Evolutionary conservation across 2,113 vertebrate genomes (phyloP).

Genomic region (Gymnarchus niloticus): DNA sequence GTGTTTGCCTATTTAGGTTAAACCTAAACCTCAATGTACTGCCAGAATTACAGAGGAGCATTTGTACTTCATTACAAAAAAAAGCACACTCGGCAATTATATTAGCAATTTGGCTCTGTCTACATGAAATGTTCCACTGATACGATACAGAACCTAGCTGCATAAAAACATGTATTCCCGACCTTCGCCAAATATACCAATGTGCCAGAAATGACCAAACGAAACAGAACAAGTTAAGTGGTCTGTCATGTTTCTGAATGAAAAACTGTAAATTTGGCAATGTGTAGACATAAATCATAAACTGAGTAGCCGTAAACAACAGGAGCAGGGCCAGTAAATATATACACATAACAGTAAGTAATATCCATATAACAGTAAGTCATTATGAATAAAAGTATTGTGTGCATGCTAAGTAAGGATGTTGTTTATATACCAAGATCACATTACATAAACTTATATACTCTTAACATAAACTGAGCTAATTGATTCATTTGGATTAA

Average conservation of each 20-base stretch:
- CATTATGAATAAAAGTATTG: not conserved
- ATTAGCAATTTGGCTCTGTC: not conserved
- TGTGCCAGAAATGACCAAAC: too few relatives aligned
- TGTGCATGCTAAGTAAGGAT: not conserved
- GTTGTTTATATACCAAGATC: not conserved
- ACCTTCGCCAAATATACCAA: too few relatives aligned
- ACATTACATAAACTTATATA: not conserved
- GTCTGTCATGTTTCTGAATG: slow-evolving; percentile 10
- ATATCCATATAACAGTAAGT: too few relatives aligned
- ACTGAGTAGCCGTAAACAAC: slow-evolving; percentile 39
- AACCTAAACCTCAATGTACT: not conserved
- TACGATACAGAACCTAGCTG: not conserved
- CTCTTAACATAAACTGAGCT: too few relatives aligned
- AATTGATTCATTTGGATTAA: not conserved
- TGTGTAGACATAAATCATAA: slow-evolving; percentile 21
- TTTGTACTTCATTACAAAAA: not conserved
- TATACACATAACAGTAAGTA: not conserved
- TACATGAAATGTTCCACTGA: not conserved
- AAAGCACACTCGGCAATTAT: too few relatives aligned
- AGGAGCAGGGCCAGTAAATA: slow-evolving; percentile 13
- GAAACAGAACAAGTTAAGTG: too few relatives aligned
- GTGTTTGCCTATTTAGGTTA: not conserved
- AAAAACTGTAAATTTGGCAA: slow-evolving; percentile 49
- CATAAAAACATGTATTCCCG: not conserved
- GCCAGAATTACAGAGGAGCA: not conserved